Evolutionary conservation across 2,797 vertebrate genomes (phyloP).

Genomic region (Pangasius krempfi): DNA sequence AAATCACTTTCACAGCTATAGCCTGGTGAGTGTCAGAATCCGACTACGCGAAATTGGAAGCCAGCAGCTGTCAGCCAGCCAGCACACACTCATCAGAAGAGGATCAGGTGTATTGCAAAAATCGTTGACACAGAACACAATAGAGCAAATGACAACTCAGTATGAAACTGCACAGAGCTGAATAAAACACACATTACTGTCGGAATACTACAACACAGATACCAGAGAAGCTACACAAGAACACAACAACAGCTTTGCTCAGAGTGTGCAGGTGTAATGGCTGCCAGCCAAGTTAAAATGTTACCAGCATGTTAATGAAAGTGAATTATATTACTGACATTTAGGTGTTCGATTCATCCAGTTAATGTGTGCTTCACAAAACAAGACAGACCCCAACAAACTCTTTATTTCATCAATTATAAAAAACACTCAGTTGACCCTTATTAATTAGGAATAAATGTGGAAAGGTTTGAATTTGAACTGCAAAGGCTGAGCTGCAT

Average conservation of each 20-base stretch:
- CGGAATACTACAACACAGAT: background rate
- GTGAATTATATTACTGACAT: background rate
- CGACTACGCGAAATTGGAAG: background rate
- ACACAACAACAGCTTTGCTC: background rate
- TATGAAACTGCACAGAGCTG: background rate
- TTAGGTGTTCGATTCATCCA: background rate
- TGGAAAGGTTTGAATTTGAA: background rate
- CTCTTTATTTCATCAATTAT: background rate
- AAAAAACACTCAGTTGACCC: too few relatives aligned
- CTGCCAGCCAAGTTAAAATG: background rate
- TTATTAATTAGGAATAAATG: background rate
- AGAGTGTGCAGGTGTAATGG: background rate
- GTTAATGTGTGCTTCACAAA: background rate
- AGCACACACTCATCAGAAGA: conserved; percentile 13
- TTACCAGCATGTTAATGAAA: background rate
- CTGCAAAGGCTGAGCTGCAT: background rate
- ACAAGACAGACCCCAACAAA: background rate
- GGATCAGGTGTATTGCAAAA: background rate
- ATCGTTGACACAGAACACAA: background rate
- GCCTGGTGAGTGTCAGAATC: background rate
- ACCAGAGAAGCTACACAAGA: background rate
- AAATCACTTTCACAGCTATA: background rate
- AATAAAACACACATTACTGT: background rate
- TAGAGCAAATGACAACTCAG: background rate
- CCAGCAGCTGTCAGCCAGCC: background rate